A percentile compares a stretch with the other conserved stretches of the same genome.
Evolutionary conservation across 2,888 invertebrate species (phyloP).

Genomic region (Leucoma salicis): DNA sequence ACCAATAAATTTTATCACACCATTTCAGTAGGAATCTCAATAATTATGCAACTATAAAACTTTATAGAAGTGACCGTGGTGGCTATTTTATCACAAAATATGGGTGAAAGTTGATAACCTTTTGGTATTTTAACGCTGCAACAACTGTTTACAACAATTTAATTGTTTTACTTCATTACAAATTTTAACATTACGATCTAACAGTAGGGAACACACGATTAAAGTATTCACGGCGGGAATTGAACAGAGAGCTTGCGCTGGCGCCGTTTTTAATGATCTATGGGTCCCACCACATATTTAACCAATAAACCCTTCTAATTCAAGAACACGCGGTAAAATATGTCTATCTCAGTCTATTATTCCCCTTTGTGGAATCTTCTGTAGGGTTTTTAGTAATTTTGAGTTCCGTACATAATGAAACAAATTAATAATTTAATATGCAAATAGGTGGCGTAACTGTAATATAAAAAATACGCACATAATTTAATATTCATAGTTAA

Average conservation of each 20-base stretch:
- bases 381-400: slow-evolving; percentile 7
- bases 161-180: slow-evolving; percentile 8
- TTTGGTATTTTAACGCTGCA: slow-evolving; percentile 29
- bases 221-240: slow-evolving; percentile 55
- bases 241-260: slow-evolving; percentile 61
- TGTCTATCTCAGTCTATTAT: slow-evolving; percentile 51
- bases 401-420: slow-evolving; percentile 12
- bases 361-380: slow-evolving; percentile 12
- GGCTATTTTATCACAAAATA: slow-evolving; percentile 45
- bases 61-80: slow-evolving; percentile 55
- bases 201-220: slow-evolving; percentile 40
- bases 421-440: not conserved
- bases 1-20: slow-evolving; percentile 77
- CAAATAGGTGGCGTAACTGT: slow-evolving; percentile 6
- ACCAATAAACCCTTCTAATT: slow-evolving; percentile 67
- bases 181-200: slow-evolving; percentile 18
- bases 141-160: slow-evolving; percentile 25
- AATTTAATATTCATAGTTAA: slow-evolving; percentile 18
- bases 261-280: slow-evolving; percentile 71
- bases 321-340: slow-evolving; percentile 50
- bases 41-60: slow-evolving; percentile 66
- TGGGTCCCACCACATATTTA: slow-evolving; percentile 67
- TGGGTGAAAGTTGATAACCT: slow-evolving; percentile 55
- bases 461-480: slow-evolving; percentile 7
- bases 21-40: slow-evolving; percentile 72